Evolutionary conservation across 2,888 invertebrate genomes (phyloP), one percentile per base, ranked within the genome.

Genomic region (Sminthurinus aureus): DNA sequence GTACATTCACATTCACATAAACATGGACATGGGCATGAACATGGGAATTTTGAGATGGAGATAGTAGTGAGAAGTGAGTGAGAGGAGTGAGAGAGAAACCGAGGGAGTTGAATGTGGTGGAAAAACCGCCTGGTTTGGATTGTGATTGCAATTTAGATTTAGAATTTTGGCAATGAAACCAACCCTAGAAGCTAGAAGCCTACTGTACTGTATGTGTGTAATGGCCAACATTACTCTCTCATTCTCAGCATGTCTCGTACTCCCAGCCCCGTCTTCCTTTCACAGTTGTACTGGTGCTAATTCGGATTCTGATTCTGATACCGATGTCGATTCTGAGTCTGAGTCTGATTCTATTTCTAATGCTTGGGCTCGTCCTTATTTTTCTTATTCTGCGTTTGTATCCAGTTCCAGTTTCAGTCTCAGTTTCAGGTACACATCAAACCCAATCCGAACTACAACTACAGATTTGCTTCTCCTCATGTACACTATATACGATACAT

Each of bases 91-190:
- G 58, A 58, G 18, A 18, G 15, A 58, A 58, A 58, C 66, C 64
- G 66, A 20, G 71, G 79, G 71, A 69, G 71, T 79, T 79, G 79
- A 79, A 69, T 79, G 78, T 78, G 79, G 79, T 22, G 79, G 79
- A 79, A 79, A 79, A 79, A 79, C 79, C 79, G 79, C 79, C 79
- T 78, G 78, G 24, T 78, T 78, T 78, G 66, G 69, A 69, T 69
- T 79, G 66, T 69, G 79, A 69, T 71, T 69, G 50, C 79, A 69
- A 69, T 79, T 79, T 69, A 79, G 79, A 79, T 79, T 69, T 69
- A 79, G 69, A 79, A 79, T 79, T 69, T 79, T 79, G 79, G 79
- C 79, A 79, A 79, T 22, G 69, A 50, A 79, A 71, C 38, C 8
- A 24, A 64, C n/a, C n/a, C 15, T 64, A n/a, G 64, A 64, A 64